Evolutionary conservation across 2,113 vertebrate species (phyloP), one percentile per base, ranked within the genome.

Genomic region (Zingel zingel): DNA sequence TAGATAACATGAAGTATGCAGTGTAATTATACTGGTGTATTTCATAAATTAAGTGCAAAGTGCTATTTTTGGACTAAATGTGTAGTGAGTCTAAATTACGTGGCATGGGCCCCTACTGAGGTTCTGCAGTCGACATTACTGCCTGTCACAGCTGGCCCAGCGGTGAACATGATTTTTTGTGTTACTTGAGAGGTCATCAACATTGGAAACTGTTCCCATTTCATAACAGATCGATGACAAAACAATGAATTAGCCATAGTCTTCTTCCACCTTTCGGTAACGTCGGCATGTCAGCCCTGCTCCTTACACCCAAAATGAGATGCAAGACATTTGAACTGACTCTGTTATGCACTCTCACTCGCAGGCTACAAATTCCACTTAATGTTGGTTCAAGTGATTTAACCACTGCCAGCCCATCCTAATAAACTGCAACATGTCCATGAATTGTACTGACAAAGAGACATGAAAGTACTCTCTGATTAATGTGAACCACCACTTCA

Each of bases 401-500:
- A 50, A 50, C 50, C 64, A 8, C n/a, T 36, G 39, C 39, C 45
- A 63, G 23, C 27, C 45, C 13, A 1, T 67, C 3, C 12, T 48
- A 36, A 68, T 77, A 19, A 5, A 30, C 47, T 48, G 12, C 18
- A 82, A 33, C 27, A 63, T 74, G 30, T 53, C 12, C 71, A 30
- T 19, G 36, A 58, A 65, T 51, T 72, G 10, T 18, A 48, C 19
- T 43, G 66, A 43, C 16, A 45, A 21, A 79, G 18, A 65, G 10
- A 71, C 54, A 71, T 30, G 12, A 58, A 58, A 53, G 59, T 71
- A 48, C 25, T n/a, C 45, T 62, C 21, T 61, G 18, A 86, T 63
- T 56, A 36, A 47, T 58, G 71, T 61, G 56, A 77, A 30, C 3
- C 16, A 36, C 8, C 33, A 25, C 25, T 36, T 64, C 16, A 45